Base-by-base conservation (phyloP, 2,113 vertebrate species). In the Vanacampus margaritifer region DNA sequence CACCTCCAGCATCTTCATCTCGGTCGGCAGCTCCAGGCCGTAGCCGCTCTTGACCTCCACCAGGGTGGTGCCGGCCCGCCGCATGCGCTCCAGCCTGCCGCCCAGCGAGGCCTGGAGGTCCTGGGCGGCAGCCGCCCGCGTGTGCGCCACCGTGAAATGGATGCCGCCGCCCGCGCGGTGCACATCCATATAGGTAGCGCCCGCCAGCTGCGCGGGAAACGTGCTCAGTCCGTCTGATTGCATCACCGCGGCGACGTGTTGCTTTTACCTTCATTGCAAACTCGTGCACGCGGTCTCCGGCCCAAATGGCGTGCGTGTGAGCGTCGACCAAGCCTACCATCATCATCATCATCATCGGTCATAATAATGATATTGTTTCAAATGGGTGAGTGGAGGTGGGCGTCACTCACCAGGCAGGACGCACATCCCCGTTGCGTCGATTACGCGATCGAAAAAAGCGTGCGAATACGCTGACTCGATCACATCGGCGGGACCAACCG, bases 41-140 rank as follows among this genome's bases (percentile, higher is more conserved):
- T 98, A 99, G 1, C 97, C 97, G n/a, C 94, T 98, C 92, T 99
- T 99, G 80, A 96, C 98, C 88, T 98, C 97, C 56, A 94, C 94
- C 87, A 99, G 80, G 0, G 96, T 98, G 59, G 94, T 95, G 0
- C 97, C 97, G 0, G 94, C 88, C 5, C 93, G 81, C 79, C 88
- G 67, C 96, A 98, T 97, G 58, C 94, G 91, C 1, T 86, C 82
- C 69, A 92, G 74, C 76, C 84, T 79, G 32, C 93, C 65, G 5
- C 83, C 71, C 37, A 98, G 83, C 5, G 88, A 82, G 5, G 0
- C 0, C 72, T 94, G 84, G 58, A 99, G 92, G 75, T 93, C 90
- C 0, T 92, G 87, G 68, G 92, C 87, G 0, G 82, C 60, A 2
- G 96, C 94, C 0, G 90, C 84, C 37, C 75, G 89, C 0, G 97